Percentiles rank a stretch among this genome's conserved stretches.
Conservation (phyloP, 2,888 invertebrate genomes). For the Pterostichus madidus region DNA sequence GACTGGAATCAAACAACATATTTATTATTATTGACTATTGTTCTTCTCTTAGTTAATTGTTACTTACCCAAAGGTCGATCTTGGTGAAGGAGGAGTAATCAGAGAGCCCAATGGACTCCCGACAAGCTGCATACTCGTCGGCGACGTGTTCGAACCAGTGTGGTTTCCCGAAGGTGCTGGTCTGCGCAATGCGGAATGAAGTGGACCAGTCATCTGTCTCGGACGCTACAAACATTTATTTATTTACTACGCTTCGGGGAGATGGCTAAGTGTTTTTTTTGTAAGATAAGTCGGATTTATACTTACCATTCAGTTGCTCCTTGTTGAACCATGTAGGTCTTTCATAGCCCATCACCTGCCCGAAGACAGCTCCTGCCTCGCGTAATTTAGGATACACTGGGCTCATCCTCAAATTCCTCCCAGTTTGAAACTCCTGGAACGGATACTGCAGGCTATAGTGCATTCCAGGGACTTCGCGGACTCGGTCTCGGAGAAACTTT, state of each 20-base stretch:
- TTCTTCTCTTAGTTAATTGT: no score
- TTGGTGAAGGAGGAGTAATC: constrained; percentile 99
- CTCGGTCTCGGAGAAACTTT: constrained; percentile 93
- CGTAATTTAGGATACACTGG: constrained; percentile 95
- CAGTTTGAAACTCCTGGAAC: constrained; percentile 91
- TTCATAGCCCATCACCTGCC: constrained; percentile 99
- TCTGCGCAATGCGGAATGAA: constrained; percentile 85
- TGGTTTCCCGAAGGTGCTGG: constrained; percentile 94
- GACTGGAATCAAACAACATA: constrained; percentile 80
- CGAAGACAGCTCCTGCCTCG: constrained; percentile 96
- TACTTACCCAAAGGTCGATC: constrained; percentile 91
- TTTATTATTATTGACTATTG: constrained; percentile 22
- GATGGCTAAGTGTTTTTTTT: no score
- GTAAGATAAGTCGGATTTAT: not conserved
- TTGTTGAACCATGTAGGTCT: constrained; percentile 93
- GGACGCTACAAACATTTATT: constrained; percentile 70
- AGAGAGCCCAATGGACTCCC: constrained; percentile 94
- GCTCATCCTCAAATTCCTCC: constrained; percentile 94
- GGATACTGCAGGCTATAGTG: constrained; percentile 92
- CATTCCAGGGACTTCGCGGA: constrained; percentile 94
- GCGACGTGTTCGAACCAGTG: constrained; percentile 95
- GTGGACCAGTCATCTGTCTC: constrained; percentile 77
- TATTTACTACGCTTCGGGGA: no score
- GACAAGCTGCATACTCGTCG: constrained; percentile 94
- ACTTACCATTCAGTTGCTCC: constrained; percentile 41